A percentile compares a stretch with the other conserved stretches of the same genome.
phyloP scores from a whole-genome alignment of 2,888 invertebrate genomes.

The Drosophila helvetica region DNA sequence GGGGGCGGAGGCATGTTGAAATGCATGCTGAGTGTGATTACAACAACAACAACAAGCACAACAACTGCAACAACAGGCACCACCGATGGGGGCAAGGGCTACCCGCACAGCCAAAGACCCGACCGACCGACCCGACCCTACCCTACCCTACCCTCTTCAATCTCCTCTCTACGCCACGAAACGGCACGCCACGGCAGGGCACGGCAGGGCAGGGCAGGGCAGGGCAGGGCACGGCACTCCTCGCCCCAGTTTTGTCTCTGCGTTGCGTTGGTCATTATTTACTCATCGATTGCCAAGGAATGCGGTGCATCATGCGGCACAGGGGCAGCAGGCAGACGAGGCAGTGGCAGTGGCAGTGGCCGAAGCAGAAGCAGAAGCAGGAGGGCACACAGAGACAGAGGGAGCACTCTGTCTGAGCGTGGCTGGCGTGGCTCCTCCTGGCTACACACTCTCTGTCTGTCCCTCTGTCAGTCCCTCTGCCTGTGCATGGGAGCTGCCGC shows the following conservation, averaged over 20 bases:
- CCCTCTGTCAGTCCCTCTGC: slow-evolving; percentile 2
- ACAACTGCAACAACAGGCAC: slow-evolving; percentile 1
- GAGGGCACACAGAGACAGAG: too few species aligned
- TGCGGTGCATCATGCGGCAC: slow-evolving; percentile 53
- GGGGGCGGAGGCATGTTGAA: slow-evolving; percentile 62
- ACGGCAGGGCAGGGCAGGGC: background rate
- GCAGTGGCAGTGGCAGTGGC: slow-evolving; percentile 1
- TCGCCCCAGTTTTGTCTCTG: slow-evolving; percentile 63
- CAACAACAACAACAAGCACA: slow-evolving; percentile 51
- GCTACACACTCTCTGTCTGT: background rate
- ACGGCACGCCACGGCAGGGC: background rate
- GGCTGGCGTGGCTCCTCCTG: slow-evolving; percentile 6
- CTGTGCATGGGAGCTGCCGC: slow-evolving; percentile 54
- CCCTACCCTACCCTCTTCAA: background rate
- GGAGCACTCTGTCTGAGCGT: slow-evolving; percentile 8
- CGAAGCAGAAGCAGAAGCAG: too few species aligned
- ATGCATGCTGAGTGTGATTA: slow-evolving; percentile 76
- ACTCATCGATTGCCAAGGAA: slow-evolving; percentile 77
- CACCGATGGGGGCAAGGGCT: slow-evolving; percentile 22
- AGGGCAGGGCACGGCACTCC: slow-evolving; percentile 3
- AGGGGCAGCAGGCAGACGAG: slow-evolving; percentile 13
- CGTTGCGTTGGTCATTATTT: slow-evolving; percentile 79
- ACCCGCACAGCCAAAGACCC: slow-evolving; percentile 47
- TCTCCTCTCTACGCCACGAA: background rate
- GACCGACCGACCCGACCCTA: slow-evolving; percentile 1